Evolutionary conservation across 1,140 invertebrate species (phyloP).

Genomic region (Lutraria rhynchaena): DNA sequence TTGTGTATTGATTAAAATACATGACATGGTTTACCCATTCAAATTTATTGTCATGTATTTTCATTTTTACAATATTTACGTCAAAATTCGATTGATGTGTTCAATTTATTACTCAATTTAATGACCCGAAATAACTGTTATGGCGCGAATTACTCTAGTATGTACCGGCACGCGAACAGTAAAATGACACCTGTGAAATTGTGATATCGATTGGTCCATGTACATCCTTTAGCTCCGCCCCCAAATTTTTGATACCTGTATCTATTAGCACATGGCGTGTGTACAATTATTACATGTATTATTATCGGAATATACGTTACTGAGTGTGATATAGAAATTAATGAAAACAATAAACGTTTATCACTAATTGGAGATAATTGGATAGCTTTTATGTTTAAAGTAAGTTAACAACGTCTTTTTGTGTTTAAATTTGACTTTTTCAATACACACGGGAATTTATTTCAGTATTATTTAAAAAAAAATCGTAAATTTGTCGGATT

Average conservation of each 20-base stretch:
- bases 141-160: conserved; percentile 45
- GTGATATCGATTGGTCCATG: conserved; percentile 36
- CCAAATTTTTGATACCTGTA: conserved; percentile 32
- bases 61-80: no score
- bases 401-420: no score
- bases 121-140: neutral
- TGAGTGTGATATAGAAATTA: neutral
- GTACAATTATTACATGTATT: neutral
- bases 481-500: no score
- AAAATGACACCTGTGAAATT: neutral
- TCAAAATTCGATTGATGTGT: no score
- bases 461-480: no score
- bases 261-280: conserved; percentile 28
- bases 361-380: neutral
- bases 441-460: no score
- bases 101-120: no score
- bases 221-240: conserved; percentile 29
- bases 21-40: no score
- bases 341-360: neutral
- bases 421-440: no score
- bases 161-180: conserved; percentile 44
- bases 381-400: no score
- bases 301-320: conserved; percentile 27
- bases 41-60: no score
- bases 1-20: no score